These are phyloP conservation scores for Venusia cambrica DNA, from an alignment of 2,888 invertebrate genomes.

Conservation along the genomic window DNA sequence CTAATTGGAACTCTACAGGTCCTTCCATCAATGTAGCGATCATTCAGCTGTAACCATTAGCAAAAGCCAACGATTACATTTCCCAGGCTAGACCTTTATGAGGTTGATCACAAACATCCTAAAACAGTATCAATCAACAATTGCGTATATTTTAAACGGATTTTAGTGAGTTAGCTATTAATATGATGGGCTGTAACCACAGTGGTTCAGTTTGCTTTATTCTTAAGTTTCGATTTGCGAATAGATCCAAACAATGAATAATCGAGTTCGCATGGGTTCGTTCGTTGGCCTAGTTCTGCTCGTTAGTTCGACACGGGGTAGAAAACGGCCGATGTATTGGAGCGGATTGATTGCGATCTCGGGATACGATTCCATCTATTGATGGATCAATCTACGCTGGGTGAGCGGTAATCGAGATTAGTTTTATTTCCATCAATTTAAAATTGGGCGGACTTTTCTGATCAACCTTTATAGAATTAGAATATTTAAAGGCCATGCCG, in stretches of 20 bases:
- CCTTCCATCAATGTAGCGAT: no score
- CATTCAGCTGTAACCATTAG: not conserved
- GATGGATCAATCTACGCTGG: slow-evolving; percentile 14
- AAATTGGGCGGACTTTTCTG: no score
- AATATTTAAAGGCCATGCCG: no score
- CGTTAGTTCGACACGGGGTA: not conserved
- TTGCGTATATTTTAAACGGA: no score
- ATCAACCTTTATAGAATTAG: no score
- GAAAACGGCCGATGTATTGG: slow-evolving; percentile 2
- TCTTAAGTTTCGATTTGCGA: slow-evolving; percentile 32
- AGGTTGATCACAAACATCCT: no score
- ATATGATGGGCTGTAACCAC: slow-evolving; percentile 7
- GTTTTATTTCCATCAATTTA: slow-evolving; percentile 8
- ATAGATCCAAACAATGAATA: slow-evolving; percentile 29
- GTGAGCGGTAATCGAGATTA: slow-evolving; percentile 10
- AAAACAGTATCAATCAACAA: no score
- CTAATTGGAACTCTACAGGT: no score
- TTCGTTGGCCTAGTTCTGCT: slow-evolving; percentile 16
- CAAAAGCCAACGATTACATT: no score
- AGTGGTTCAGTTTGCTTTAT: slow-evolving; percentile 33
- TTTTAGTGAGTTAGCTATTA: not conserved
- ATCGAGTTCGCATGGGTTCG: slow-evolving; percentile 24
- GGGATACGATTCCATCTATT: slow-evolving; percentile 11
- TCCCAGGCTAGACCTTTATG: no score
- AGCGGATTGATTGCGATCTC: slow-evolving; percentile 12